These are phyloP conservation scores for Lamproptera curius DNA, from an alignment of 2,888 invertebrate species.

Conservation along the genomic window DNA sequence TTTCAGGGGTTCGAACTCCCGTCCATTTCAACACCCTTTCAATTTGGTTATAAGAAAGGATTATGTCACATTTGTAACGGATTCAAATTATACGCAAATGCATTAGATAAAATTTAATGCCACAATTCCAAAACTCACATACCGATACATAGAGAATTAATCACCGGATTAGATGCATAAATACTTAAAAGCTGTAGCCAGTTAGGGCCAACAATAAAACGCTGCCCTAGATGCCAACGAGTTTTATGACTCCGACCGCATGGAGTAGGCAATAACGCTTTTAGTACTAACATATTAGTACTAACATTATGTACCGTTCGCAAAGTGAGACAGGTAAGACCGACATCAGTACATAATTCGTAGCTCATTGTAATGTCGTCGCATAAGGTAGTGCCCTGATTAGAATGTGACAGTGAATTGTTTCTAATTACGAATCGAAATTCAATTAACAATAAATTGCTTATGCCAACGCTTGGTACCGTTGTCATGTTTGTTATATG, in stretches of 20 bases:
- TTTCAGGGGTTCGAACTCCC: too few relatives aligned
- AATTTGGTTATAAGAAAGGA: too few relatives aligned
- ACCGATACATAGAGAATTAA: constrained; percentile 30
- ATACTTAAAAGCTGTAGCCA: constrained; percentile 33
- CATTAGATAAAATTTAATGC: too few relatives aligned
- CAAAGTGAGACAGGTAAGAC: not conserved
- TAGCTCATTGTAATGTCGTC: constrained; percentile 15
- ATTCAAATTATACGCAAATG: too few relatives aligned
- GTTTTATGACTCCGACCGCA: constrained; percentile 46
- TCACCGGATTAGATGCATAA: constrained; percentile 38
- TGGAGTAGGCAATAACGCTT: constrained; percentile 8
- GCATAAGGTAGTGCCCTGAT: constrained; percentile 15
- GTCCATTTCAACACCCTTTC: too few relatives aligned
- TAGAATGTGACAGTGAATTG: constrained; percentile 15
- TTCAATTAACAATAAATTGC: constrained; percentile 17
- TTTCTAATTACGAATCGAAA: constrained; percentile 15
- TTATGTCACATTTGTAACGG: too few relatives aligned
- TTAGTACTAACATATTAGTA: constrained; percentile 4
- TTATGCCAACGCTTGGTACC: not conserved
- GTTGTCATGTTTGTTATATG: constrained; percentile 2
- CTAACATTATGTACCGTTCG: not conserved
- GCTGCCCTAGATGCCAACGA: constrained; percentile 46
- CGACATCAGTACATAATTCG: constrained; percentile 13
- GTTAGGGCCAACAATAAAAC: constrained; percentile 48
- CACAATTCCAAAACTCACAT: constrained; percentile 5